A percentile compares a stretch with the other conserved stretches of the same genome.
phyloP scores from a whole-genome alignment of 2,113 vertebrate genomes.

The Myocastor coypus region DNA sequence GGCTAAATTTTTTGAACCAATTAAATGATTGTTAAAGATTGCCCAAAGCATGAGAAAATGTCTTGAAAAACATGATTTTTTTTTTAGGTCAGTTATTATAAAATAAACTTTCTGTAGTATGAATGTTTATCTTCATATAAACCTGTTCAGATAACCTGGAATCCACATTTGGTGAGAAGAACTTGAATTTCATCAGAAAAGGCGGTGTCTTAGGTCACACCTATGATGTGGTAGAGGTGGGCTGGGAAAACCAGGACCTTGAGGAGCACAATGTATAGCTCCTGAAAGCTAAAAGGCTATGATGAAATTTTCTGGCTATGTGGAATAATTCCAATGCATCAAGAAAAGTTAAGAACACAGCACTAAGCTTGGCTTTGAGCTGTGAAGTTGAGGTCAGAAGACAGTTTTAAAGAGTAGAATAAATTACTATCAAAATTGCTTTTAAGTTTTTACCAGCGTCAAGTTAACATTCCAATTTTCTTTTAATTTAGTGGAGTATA shows the following conservation, averaged over 20 bases:
- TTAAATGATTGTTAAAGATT: neutral
- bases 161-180: neutral
- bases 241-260: no score
- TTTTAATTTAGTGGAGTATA: neutral
- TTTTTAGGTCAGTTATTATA: neutral
- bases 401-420: neutral
- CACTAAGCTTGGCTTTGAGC: neutral
- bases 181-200: neutral
- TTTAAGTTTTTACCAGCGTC: neutral
- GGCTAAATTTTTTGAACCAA: neutral
- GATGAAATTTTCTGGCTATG: fast-evolving
- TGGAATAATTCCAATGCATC: neutral
- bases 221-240: fast-evolving
- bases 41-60: neutral
- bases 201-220: fast-evolving
- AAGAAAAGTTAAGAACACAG: neutral
- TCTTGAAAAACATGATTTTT: neutral
- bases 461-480: neutral
- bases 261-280: no score
- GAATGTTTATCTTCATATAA: neutral
- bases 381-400: neutral
- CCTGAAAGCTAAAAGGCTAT: fast-evolving
- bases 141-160: neutral
- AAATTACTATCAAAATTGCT: neutral
- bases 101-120: neutral